Conservation (phyloP, 2,888 invertebrate species). For the Elmis aenea region DNA sequence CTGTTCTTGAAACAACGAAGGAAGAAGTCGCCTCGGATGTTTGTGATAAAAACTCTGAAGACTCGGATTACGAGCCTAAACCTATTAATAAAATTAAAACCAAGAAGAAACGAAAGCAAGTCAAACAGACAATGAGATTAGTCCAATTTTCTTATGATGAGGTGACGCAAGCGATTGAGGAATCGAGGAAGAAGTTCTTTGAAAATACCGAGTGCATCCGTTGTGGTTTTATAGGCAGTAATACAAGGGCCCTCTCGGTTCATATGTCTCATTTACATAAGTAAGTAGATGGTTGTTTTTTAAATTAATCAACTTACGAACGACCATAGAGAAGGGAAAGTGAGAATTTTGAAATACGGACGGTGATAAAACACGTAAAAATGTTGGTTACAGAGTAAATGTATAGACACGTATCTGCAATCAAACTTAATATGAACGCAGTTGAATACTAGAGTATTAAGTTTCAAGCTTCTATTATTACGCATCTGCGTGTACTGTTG, state of each 20-base stretch:
- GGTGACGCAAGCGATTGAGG: constrained; percentile 30
- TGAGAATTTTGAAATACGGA: too few species aligned
- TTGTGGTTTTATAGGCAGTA: constrained; percentile 31
- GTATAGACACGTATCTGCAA: too few species aligned
- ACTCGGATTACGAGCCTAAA: constrained; percentile 9
- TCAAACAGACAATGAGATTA: constrained; percentile 17
- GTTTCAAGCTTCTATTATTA: too few species aligned
- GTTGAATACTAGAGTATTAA: too few species aligned
- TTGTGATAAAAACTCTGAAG: constrained; percentile 9
- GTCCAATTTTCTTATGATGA: constrained; percentile 25
- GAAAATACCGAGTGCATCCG: constrained; percentile 29
- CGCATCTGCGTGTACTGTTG: too few species aligned
- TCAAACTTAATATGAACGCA: too few species aligned
- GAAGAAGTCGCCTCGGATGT: constrained; percentile 9
- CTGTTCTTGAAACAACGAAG: constrained; percentile 2
- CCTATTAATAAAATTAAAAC: constrained; percentile 3
- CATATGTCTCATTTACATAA: constrained; percentile 37
- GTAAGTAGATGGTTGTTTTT: constrained; percentile 24
- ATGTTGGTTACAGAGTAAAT: too few species aligned
- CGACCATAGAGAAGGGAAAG: too few species aligned
- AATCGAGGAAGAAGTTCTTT: constrained; percentile 23
- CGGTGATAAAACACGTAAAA: too few species aligned
- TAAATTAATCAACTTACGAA: too few species aligned
- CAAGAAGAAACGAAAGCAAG: background rate
- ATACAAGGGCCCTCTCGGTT: constrained; percentile 31